Evolutionary conservation across 2,888 invertebrate species (phyloP).

Genomic region (Eutolmus rufibarbis): DNA sequence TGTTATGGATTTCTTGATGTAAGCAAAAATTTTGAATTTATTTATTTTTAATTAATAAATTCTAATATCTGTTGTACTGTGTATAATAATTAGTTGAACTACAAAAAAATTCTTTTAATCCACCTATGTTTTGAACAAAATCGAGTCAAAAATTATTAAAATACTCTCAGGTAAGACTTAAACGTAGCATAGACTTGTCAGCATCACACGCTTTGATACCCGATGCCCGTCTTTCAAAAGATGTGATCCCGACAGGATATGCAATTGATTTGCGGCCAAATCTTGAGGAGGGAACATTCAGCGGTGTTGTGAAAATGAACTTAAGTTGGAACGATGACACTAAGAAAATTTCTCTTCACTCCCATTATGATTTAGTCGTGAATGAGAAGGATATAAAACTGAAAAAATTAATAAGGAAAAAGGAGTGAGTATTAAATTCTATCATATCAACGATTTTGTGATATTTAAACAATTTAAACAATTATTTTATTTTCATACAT

Average conservation of each 20-base stretch:
- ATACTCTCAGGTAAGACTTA: constrained; percentile 43
- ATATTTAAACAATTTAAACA: no score
- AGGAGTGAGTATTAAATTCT: constrained; percentile 48
- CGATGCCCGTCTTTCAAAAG: constrained; percentile 70
- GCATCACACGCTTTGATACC: constrained; percentile 72
- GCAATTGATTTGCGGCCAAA: constrained; percentile 72
- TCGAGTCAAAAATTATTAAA: not conserved
- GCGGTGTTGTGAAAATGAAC: constrained; percentile 74
- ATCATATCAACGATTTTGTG: no score
- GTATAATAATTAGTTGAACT: not conserved
- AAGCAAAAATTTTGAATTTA: constrained; percentile 24
- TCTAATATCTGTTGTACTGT: not conserved
- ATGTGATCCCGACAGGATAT: constrained; percentile 73
- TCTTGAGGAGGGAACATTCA: constrained; percentile 70
- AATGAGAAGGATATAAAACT: constrained; percentile 65
- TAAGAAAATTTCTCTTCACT: constrained; percentile 72
- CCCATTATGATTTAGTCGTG: constrained; percentile 71
- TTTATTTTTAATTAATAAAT: not conserved
- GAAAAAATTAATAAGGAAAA: constrained; percentile 52
- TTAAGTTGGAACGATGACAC: constrained; percentile 71
- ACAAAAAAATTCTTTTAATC: not conserved
- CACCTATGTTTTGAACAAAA: no score
- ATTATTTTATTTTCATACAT: no score
- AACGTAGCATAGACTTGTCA: constrained; percentile 75
- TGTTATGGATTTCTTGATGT: constrained; percentile 49